Percentiles rank a stretch among this genome's conserved stretches.
Evolutionary conservation across 2,888 invertebrate genomes (phyloP).

Genomic region (Dryadula phaetusa): DNA sequence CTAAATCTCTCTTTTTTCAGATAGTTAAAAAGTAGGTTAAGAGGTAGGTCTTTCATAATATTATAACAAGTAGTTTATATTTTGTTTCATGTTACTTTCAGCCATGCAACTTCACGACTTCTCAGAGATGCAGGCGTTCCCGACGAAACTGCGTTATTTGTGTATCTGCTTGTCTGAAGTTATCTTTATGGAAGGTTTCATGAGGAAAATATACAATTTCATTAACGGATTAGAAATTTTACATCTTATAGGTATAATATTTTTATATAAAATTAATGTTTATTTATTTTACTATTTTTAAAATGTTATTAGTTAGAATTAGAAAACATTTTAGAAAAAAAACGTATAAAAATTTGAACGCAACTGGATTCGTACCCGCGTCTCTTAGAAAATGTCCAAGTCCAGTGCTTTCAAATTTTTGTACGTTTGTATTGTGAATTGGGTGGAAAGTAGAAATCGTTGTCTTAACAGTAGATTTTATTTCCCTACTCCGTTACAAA

Average conservation of each 20-base stretch:
- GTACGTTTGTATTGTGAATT: too few species aligned
- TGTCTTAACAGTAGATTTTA: too few species aligned
- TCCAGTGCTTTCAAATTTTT: too few species aligned
- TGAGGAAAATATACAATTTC: slow-evolving; percentile 99
- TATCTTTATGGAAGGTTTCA: slow-evolving; percentile 99
- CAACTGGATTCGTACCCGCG: too few species aligned
- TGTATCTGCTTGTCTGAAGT: slow-evolving; percentile 99
- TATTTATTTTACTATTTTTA: neutral
- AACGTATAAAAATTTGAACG: too few species aligned
- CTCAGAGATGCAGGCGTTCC: slow-evolving; percentile 99
- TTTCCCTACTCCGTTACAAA: neutral
- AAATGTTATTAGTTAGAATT: too few species aligned
- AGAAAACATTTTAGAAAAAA: too few species aligned
- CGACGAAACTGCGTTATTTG: slow-evolving; percentile 97
- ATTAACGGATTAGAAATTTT: slow-evolving; percentile 98
- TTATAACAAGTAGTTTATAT: too few species aligned
- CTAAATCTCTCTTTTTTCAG: too few species aligned
- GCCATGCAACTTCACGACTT: slow-evolving; percentile 99
- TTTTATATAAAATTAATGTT: neutral
- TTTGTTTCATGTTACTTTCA: slow-evolving; percentile 43
- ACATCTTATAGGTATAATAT: slow-evolving; percentile 93
- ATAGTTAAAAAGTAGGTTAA: too few species aligned
- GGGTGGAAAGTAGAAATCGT: too few species aligned
- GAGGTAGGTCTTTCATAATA: too few species aligned
- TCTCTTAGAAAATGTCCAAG: neutral